Percentiles rank a stretch among this genome's conserved stretches.
These are phyloP conservation scores for Bettongia penicillata DNA, from an alignment of 2,113 vertebrate genomes.

Conservation along the genomic window DNA sequence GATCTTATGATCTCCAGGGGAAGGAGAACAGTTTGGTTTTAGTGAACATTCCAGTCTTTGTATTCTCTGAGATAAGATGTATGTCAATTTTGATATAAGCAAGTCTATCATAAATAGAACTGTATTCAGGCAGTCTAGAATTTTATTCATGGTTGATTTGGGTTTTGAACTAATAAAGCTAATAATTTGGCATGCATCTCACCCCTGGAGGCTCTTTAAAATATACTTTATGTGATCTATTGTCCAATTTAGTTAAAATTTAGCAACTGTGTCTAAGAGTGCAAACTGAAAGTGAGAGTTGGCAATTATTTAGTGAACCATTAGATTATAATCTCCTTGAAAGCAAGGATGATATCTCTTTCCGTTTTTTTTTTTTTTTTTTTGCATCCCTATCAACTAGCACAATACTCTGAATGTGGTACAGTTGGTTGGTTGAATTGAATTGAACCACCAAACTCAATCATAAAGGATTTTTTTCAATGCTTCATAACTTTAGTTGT, in stretches of 20 bases:
- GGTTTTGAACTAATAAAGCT: background rate
- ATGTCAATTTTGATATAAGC: background rate
- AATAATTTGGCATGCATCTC: background rate
- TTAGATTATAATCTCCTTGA: background rate
- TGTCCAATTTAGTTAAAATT: background rate
- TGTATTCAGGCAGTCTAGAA: background rate
- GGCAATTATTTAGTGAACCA: background rate
- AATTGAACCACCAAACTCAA: background rate
- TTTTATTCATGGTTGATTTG: background rate
- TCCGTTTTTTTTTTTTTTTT: background rate
- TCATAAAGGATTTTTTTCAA: background rate
- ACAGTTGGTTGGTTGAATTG: background rate
- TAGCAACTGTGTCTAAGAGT: background rate
- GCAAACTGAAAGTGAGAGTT: background rate
- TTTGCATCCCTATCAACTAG: background rate
- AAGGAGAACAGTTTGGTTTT: background rate
- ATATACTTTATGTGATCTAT: background rate
- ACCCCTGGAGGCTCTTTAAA: background rate
- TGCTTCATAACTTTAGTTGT: background rate
- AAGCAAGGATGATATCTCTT: background rate
- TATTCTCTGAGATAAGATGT: conserved; percentile 30
- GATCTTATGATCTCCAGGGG: background rate
- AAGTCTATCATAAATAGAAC: background rate
- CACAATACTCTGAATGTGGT: background rate
- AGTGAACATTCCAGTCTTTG: background rate